phyloP scores from a whole-genome alignment of 2,797 vertebrate genomes.

The Nasua narica region DNA sequence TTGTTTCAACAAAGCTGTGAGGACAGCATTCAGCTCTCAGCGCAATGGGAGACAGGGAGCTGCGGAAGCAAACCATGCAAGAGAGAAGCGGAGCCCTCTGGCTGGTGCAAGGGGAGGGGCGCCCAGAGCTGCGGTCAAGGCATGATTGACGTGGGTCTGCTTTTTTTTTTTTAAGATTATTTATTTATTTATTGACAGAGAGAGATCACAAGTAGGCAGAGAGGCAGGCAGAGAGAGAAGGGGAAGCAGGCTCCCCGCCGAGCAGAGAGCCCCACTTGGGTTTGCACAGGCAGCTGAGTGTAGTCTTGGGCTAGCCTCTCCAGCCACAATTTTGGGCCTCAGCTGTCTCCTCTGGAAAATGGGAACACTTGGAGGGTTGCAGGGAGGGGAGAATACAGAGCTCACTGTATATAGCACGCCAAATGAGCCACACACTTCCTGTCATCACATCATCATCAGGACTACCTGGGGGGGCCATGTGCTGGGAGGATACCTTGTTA shows the following conservation, averaged over 20 bases:
- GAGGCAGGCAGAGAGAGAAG: too few species aligned
- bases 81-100: background rate
- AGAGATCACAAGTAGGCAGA: too few species aligned
- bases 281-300: background rate
- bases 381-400: background rate
- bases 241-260: too few species aligned
- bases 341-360: background rate
- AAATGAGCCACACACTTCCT: background rate
- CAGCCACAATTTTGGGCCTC: background rate
- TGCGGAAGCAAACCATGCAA: background rate
- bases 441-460: background rate
- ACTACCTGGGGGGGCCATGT: accelerated
- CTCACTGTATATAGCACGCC: background rate
- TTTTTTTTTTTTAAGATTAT: background rate
- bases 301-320: background rate
- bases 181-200: too few species aligned
- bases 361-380: background rate
- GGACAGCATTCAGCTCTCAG: background rate
- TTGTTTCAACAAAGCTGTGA: background rate
- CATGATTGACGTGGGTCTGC: background rate
- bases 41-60: background rate
- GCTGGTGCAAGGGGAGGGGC: background rate
- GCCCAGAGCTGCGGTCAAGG: background rate
- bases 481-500: background rate
- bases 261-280: too few species aligned